phyloP scores from a whole-genome alignment of 2,797 vertebrate genomes.

The Darevskia mixta region DNA sequence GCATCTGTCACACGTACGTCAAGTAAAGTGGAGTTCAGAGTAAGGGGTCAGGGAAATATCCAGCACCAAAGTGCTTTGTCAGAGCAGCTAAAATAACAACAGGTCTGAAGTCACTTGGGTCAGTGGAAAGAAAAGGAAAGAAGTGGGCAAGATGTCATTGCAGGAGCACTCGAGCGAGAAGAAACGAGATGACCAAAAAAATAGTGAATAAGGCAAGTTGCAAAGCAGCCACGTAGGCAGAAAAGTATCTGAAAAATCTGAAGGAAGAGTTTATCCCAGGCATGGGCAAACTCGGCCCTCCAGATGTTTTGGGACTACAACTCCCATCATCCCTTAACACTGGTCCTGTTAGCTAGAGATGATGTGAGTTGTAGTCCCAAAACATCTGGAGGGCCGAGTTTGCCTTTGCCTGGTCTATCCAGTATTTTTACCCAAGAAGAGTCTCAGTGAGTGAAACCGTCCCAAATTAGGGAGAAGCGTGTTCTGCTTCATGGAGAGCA shows the following conservation, averaged over 20 bases:
- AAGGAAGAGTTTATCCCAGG: too few relatives aligned
- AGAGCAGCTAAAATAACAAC: not conserved
- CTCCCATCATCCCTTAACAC: too few relatives aligned
- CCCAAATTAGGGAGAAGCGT: not conserved
- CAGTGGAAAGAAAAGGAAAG: not conserved
- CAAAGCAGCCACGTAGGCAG: not conserved
- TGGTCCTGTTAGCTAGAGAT: too few relatives aligned
- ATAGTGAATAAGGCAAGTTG: not conserved
- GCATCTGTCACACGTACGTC: not conserved
- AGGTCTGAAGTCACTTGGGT: constrained; percentile 6
- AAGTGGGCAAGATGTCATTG: not conserved
- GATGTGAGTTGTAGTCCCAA: too few relatives aligned
- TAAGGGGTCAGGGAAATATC: constrained; percentile 6
- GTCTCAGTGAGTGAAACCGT: not conserved
- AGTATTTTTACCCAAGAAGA: not conserved
- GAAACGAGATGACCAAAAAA: not conserved
- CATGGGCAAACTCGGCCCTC: too few relatives aligned
- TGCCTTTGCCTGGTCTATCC: too few relatives aligned
- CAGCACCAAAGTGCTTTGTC: not conserved
- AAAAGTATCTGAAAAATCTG: not conserved
- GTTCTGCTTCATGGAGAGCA: too few relatives aligned
- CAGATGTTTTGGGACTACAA: too few relatives aligned
- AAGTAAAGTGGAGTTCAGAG: not conserved
- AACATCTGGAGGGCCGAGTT: too few relatives aligned
- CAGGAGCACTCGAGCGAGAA: not conserved